Conservation (phyloP, 1,140 invertebrate genomes). For the Pseudomyrmex cubaensis region DNA sequence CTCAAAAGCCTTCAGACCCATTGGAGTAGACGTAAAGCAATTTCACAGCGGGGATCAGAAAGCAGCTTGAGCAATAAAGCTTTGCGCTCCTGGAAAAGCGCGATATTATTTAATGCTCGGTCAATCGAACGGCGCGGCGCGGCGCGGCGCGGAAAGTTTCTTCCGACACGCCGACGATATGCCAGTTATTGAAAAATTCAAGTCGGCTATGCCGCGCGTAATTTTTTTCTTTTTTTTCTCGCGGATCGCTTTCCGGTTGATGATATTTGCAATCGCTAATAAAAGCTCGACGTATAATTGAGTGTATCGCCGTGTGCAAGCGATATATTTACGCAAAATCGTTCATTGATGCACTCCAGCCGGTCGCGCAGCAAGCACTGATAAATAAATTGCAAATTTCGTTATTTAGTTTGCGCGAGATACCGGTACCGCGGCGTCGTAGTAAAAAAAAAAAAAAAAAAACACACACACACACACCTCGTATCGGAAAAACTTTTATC, state of each 20-base stretch:
- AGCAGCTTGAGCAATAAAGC: conserved; percentile 67
- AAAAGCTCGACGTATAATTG: conserved; percentile 58
- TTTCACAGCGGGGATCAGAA: conserved; percentile 78
- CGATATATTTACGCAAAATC: conserved; percentile 55
- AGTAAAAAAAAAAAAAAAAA: conserved; percentile 34
- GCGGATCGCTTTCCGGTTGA: conserved; percentile 31
- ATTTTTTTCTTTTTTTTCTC: conserved; percentile 2
- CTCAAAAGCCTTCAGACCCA: conserved; percentile 65
- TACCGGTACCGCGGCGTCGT: conserved; percentile 14
- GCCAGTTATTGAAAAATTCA: conserved; percentile 57
- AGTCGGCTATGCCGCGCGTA: conserved; percentile 41
- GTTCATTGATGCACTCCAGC: conserved; percentile 54
- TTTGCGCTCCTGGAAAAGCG: conserved; percentile 65
- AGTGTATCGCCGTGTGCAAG: conserved; percentile 39
- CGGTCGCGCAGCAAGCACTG: conserved; percentile 42
- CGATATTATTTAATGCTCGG: conserved; percentile 72
- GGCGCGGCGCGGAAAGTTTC: conserved; percentile 23
- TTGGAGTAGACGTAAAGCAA: conserved; percentile 74
- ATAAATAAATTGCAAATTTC: conserved; percentile 61
- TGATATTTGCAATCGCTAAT: conserved; percentile 57
- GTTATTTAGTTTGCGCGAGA: conserved; percentile 60
- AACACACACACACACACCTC: background rate
- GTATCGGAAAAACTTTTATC: conserved; percentile 57
- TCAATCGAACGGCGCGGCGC: conserved; percentile 52
- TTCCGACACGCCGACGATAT: conserved; percentile 29